Percentiles rank a stretch among this genome's conserved stretches.
phyloP scores from a whole-genome alignment of 64 coral and sea anemone genomes.

The Porites lutea region DNA sequence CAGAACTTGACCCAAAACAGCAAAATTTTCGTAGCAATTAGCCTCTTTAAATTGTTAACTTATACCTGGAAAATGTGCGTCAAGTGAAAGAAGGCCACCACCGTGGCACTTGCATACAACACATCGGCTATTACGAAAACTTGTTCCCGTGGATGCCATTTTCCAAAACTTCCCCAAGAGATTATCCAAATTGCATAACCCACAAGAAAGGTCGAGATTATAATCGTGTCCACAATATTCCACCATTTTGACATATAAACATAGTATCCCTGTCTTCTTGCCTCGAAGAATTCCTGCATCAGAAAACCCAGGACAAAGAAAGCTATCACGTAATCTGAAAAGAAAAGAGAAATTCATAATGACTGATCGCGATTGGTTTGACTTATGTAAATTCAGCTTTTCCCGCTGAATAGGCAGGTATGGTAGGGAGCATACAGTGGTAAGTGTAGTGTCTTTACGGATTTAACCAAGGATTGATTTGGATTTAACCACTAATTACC shows the following conservation, averaged over 20 bases:
- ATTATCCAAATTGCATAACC: background rate
- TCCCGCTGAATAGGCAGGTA: no score
- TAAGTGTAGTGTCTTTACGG: no score
- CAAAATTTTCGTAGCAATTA: no score
- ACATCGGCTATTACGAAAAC: background rate
- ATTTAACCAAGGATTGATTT: no score
- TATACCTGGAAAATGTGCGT: conserved; percentile 21
- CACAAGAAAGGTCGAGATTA: conserved; percentile 55
- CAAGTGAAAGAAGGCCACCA: conserved; percentile 2
- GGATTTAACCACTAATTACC: no score
- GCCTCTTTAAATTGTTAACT: no score
- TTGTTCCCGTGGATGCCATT: background rate
- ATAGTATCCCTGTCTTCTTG: conserved; percentile 48
- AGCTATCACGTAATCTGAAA: conserved; percentile 56
- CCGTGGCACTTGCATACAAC: conserved; percentile 7
- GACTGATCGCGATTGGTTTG: no score
- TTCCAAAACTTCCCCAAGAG: background rate
- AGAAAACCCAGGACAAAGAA: conserved; percentile 62
- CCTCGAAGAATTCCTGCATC: conserved; percentile 68
- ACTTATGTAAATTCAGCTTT: no score
- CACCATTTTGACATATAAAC: conserved; percentile 76
- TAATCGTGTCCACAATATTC: conserved; percentile 74
- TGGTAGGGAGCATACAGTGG: no score
- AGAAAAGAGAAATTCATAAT: background rate
- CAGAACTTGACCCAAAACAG: no score